Base-by-base conservation (phyloP, 2,888 invertebrate genomes). In the Lepidocyrtoides sp. region DNA sequence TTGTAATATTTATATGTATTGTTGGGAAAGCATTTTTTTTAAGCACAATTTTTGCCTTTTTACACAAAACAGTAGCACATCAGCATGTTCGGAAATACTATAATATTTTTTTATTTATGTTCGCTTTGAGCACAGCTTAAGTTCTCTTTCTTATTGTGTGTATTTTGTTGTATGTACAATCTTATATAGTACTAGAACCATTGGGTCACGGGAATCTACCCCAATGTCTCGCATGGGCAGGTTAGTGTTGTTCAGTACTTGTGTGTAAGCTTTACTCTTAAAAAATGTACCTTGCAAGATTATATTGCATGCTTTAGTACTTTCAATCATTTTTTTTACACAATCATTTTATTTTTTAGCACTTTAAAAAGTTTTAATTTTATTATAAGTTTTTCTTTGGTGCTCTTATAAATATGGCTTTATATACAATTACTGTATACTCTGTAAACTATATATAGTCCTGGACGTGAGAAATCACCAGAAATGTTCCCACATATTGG, bases 401-500 rank as follows among this genome's bases (percentile, higher is more conserved):
- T 88, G 63, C 87, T 91, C 48, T 91, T 75, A 57, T 69, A 91
- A 29, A 81, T n/a, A n/a, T 92, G 51, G 77, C 41, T 48, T 79
- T 83, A 54, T 32, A 8, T 54, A n/a, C n/a, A n/a, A n/a, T n/a
- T n/a, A n/a, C n/a, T 23, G 20, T 57, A 20, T 57, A 26, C 91
- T 89, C 95, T 95, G 95, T 95, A 96, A 97, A 98, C 98, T 97
- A 98, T 98, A 95, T 96, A 97, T 96, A 98, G 98, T 96, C 98
- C 98, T 94, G 97, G 97, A 95, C 96, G 97, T 94, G 98, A 98
- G 96, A 96, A 96, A 95, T 97, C 97, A 94, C 98, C 98, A 93
- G 97, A 97, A 36, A 95, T 96, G 94, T 97, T 98, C 96, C 98
- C 98, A 94, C 98, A 98, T 96, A 97, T 97, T 96, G 98, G 98